These are phyloP conservation scores for Sinopyrophorus schimmeli DNA, from an alignment of 2,888 invertebrate species.

Conservation along the genomic window DNA sequence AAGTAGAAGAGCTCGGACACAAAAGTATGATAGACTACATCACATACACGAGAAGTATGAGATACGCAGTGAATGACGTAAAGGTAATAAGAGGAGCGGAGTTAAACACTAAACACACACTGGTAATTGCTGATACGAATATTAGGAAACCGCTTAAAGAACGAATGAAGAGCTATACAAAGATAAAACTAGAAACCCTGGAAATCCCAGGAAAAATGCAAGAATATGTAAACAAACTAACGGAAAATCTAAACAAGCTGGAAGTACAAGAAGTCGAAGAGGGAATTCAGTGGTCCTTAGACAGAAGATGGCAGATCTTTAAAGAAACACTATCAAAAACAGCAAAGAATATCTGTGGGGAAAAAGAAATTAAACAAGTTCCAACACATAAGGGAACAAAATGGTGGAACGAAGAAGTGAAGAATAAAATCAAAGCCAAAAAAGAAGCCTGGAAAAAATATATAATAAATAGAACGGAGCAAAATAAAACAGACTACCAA, in stretches of 20 bases:
- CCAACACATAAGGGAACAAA: background rate
- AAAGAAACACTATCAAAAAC: constrained; percentile 5
- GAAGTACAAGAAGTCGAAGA: background rate
- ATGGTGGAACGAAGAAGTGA: constrained; percentile 9
- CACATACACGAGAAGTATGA: background rate
- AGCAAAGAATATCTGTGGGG: constrained; percentile 1
- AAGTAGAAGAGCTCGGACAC: constrained; percentile 1
- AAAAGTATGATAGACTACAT: constrained; percentile 2
- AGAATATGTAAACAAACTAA: constrained; percentile 1
- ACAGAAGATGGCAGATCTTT: background rate
- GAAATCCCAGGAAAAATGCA: constrained; percentile 1
- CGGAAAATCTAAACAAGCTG: background rate
- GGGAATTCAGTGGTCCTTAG: background rate
- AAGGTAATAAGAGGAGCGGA: constrained; percentile 7
- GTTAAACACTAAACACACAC: constrained; percentile 4
- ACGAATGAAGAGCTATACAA: constrained; percentile 1
- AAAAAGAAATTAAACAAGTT: background rate
- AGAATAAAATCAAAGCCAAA: background rate
- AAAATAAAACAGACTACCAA: background rate
- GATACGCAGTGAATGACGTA: constrained; percentile 3
- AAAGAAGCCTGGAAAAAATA: background rate
- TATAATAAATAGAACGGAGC: constrained; percentile 1
- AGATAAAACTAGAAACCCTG: constrained; percentile 1
- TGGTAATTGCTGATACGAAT: constrained; percentile 1
- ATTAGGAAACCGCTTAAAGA: constrained; percentile 5